Conservation (phyloP, 2,113 vertebrate genomes). For the Axis porcinus region DNA sequence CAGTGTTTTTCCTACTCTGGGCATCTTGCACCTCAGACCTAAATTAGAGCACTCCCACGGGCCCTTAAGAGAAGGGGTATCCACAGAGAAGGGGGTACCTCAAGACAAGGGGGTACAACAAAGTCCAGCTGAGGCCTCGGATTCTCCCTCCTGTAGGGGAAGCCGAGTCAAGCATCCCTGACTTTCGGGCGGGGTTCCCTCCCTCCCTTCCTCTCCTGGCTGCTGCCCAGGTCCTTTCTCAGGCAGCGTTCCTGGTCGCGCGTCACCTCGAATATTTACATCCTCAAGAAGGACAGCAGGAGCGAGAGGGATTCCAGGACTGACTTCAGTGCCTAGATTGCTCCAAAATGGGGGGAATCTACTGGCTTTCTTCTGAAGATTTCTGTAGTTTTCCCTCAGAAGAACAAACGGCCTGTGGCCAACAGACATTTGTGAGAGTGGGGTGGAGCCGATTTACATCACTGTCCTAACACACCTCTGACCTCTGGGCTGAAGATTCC, state of each 20-base stretch:
- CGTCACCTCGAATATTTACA: neutral
- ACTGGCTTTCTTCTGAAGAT: neutral
- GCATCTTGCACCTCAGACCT: neutral
- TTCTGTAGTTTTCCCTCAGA: neutral
- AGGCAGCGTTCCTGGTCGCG: accelerated
- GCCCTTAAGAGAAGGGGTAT: neutral
- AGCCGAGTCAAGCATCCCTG: neutral
- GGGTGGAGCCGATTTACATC: neutral
- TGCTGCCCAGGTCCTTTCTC: neutral
- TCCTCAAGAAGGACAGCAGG: neutral
- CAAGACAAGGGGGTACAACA: neutral
- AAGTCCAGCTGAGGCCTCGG: accelerated
- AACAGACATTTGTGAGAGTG: neutral
- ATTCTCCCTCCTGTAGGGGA: neutral
- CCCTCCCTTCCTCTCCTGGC: accelerated
- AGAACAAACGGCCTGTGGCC: neutral
- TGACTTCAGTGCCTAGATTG: neutral
- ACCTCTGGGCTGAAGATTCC: neutral
- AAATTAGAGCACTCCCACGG: neutral
- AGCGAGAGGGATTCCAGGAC: neutral
- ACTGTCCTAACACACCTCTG: neutral
- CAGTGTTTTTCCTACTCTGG: neutral
- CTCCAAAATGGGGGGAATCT: neutral
- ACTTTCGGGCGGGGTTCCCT: accelerated
- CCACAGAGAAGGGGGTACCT: neutral